phyloP scores from a whole-genome alignment of 2,888 invertebrate species.

The Thymelicus sylvestris region DNA sequence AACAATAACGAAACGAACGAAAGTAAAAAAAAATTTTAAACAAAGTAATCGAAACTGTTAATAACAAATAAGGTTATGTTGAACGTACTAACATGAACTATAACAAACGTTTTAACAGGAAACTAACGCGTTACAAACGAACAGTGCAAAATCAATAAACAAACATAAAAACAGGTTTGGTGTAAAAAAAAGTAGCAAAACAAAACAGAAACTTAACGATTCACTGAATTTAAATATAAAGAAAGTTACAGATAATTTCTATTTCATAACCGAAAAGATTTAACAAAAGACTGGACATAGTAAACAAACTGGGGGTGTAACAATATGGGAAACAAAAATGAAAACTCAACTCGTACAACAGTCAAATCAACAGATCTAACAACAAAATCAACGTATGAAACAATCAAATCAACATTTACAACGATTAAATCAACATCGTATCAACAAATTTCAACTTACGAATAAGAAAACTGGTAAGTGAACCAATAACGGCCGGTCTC shows the following conservation, averaged over 20 bases:
- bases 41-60: constrained; percentile 35
- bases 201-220: constrained; percentile 44
- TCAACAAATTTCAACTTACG: neutral
- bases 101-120: no score
- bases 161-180: no score
- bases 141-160: no score
- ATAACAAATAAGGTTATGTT: constrained; percentile 46
- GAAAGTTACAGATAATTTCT: no score
- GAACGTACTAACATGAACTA: neutral
- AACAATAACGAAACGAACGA: no score
- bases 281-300: no score
- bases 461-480: neutral
- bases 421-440: neutral
- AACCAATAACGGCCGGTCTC: no score
- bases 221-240: neutral
- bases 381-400: no score
- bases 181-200: constrained; percentile 19
- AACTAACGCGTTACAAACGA: no score
- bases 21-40: neutral
- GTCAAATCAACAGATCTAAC: no score
- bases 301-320: neutral
- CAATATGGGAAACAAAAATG: neutral
- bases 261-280: neutral
- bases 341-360: neutral
- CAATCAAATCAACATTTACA: no score